Evolutionary conservation across 2,888 invertebrate species (phyloP).

Genomic region (Opisthograptis luteolata): DNA sequence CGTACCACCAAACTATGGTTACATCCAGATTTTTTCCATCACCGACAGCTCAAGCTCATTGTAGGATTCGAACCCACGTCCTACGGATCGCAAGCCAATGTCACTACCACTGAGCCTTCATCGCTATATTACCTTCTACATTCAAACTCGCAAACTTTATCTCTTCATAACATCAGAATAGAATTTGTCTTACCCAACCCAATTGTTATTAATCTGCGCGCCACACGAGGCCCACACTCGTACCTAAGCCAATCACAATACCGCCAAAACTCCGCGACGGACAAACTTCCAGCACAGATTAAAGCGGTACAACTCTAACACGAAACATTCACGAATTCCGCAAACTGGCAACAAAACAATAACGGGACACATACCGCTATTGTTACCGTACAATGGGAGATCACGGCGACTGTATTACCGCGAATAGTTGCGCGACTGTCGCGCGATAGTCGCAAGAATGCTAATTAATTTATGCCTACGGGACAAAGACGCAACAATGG

Average conservation of each 20-base stretch:
- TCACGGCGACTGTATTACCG: constrained; percentile 19
- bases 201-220: too few relatives aligned
- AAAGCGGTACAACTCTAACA: constrained; percentile 11
- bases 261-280: constrained; percentile 2
- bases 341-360: constrained; percentile 16
- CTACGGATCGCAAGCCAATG: too few relatives aligned
- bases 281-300: constrained; percentile 14
- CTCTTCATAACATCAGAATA: too few relatives aligned
- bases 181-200: too few relatives aligned
- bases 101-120: too few relatives aligned
- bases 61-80: too few relatives aligned
- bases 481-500: constrained; percentile 7
- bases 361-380: constrained; percentile 17
- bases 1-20: too few relatives aligned
- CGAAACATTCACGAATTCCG: constrained; percentile 8
- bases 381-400: constrained; percentile 21
- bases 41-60: too few relatives aligned
- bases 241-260: constrained; percentile 9
- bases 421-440: constrained; percentile 18
- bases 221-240: neutral
- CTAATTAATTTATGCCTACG: constrained; percentile 21
- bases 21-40: too few relatives aligned
- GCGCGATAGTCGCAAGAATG: constrained; percentile 1
- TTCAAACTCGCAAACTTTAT: too few relatives aligned
- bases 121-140: too few relatives aligned